Evolutionary conservation across 2,888 invertebrate genomes (phyloP), one percentile per base, ranked within the genome.

Genomic region (Flabesymbios commensalis): DNA sequence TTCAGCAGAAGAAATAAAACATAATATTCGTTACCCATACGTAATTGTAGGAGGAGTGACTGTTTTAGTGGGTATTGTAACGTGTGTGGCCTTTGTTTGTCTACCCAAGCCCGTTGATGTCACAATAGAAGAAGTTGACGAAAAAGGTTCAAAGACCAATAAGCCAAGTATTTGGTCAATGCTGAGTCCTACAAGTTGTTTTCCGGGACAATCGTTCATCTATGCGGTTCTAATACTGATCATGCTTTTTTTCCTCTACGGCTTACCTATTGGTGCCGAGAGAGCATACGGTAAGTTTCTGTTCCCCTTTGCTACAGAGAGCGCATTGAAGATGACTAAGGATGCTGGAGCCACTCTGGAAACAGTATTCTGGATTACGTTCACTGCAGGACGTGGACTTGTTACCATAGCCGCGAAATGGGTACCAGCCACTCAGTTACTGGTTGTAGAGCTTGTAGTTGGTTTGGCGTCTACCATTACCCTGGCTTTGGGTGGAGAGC

Each of bases 201-300:
- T 71, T 5, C 43, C 47, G 22, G 75, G 74, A 1, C 57, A 65
- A 14, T 49, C 62, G 2, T n/a, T 64, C 28, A 71, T 70, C 47
- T n/a, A n/a, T n/a, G 73, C 72, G 1, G 42, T 68, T 3, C 43
- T 58, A 26, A 60, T 75, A 17, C 68, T 75, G 5, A 26, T 41
- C 1, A 33, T 69, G 2, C 52, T 75, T 0, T 75, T 73, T 33
- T 32, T 75, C 7, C 73, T 67, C 55, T 74, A 64, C 53, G 62
- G 71, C 43, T 69, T 69, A 24, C 66, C 66, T 4, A 65, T 70
- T 17, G 75, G 75, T 0, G 73, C 72, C 3, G 73, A 73, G 43
- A 55, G 75, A 19, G 67, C 72, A 5, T 66, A 68, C 26, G 71
- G 72, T 2, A 74, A 73, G 53, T 75, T 75, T 53, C 69, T 75